Base-by-base conservation (phyloP, 2,113 vertebrate genomes). In the Thinocorus orbignyianus region DNA sequence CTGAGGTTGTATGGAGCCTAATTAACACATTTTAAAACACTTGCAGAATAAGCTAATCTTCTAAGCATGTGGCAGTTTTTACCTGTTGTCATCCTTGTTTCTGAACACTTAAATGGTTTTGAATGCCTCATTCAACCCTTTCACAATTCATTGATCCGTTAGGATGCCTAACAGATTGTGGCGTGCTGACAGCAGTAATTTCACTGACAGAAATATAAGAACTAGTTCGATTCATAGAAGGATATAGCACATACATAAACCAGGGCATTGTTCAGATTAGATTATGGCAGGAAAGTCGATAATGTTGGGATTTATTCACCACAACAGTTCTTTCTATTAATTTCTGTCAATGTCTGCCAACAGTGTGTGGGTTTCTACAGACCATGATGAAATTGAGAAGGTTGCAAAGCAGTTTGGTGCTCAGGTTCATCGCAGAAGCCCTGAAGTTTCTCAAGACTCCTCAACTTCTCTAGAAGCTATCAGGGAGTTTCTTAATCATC, bases 291-390 rank as follows among this genome's bases (percentile, higher is more conserved):
- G 30, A 35, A 78, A 60, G 48, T 83, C 26, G 81, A 11, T 14
- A 72, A 4, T 76, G 33, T 18, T 78, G 64, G 24, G 42, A 18
- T 64, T 72, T 89, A 41, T 69, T 44, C 41, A 44, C 41, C 9
- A 23, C 19, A 33, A 33, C 60, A 61, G 37, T 31, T 94, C 44
- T 94, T 66, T 25, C 4, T 62, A 14, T 54, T 90, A 2, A 76
- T 81, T 91, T 74, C 26, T 86, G 60, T 80, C 49, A n/a, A 66
- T 73, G 30, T 94, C 57, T 95, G 52, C 88, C 46, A 69, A 79
- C 93, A 99, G 99, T 41, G 87, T 99, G 4, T 99, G 99, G 99
- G 99, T 99, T 49, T 99, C 99, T 30, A 99, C 99, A 1, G 99
- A 99, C 96, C 98, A 99, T 0, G 98, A 99, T 52, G 98, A 99